Conservation (phyloP, 2,797 vertebrate genomes). For the Cygnus olor region DNA sequence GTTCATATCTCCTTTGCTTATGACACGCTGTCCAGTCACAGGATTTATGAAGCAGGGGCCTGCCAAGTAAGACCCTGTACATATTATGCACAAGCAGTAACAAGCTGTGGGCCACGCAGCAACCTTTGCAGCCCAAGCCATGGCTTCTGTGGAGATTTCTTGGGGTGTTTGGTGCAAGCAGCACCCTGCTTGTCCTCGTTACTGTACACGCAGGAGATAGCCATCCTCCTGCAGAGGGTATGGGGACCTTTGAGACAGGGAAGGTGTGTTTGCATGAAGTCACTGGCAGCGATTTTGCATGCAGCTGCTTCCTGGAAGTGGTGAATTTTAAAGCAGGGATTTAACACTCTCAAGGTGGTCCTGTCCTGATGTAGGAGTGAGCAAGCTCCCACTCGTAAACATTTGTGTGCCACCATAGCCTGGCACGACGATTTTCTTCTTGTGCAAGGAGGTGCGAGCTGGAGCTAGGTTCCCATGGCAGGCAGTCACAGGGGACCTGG, state of each 20-base stretch:
- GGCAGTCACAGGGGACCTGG: neutral
- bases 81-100: neutral
- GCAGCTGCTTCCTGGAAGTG: neutral
- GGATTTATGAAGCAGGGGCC: neutral
- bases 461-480: neutral
- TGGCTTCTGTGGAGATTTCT: neutral
- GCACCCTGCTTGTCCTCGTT: neutral
- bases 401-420: neutral
- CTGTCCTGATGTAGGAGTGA: rapidly evolving
- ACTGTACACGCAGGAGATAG: rapidly evolving
- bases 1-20: rapidly evolving
- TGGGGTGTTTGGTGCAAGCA: neutral
- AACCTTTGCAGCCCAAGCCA: neutral
- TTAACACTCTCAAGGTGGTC: neutral
- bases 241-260: too few relatives aligned
- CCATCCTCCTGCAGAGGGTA: too few relatives aligned
- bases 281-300: neutral
- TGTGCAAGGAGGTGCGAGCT: neutral
- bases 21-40: neutral
- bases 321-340: neutral
- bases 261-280: neutral
- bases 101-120: neutral
- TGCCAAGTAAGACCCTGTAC: rapidly evolving
- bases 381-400: neutral
- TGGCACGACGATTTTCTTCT: neutral